Base-by-base conservation (phyloP, 1,140 invertebrate genomes). In the Pinna nobilis region DNA sequence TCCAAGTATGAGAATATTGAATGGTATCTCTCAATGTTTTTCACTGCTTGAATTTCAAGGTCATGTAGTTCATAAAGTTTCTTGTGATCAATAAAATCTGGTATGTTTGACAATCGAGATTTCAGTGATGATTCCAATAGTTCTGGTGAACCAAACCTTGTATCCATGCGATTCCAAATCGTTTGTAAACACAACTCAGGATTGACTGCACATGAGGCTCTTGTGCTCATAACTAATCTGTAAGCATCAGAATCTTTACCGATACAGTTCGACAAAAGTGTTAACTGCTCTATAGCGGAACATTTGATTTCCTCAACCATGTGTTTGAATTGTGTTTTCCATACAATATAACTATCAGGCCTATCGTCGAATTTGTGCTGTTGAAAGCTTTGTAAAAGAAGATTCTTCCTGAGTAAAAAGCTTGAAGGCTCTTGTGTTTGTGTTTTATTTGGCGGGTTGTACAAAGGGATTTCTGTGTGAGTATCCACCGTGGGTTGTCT, bases 371-470 rank as follows among this genome's bases (percentile, higher is more conserved):
- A 69, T 3, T 39, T 1, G 7, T 68, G 35, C 30, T 53, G 51
- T 32, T 68, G 65, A 20, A 68, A 57, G 44, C 50, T 68, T 33
- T 68, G n/a, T n/a, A n/a, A n/a, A n/a, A n/a, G n/a, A n/a, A n/a
- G n/a, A n/a, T n/a, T n/a, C n/a, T n/a, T n/a, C n/a, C n/a, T n/a
- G n/a, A n/a, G n/a, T n/a, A n/a, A n/a, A n/a, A n/a, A n/a, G n/a
- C n/a, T n/a, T n/a, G n/a, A n/a, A n/a, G n/a, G n/a, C n/a, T n/a
- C n/a, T n/a, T n/a, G n/a, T n/a, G n/a, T n/a, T n/a, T n/a, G n/a
- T n/a, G n/a, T n/a, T n/a, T n/a, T n/a, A n/a, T n/a, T n/a, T n/a
- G n/a, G n/a, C n/a, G n/a, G n/a, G n/a, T n/a, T n/a, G n/a, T n/a
- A n/a, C n/a, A n/a, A n/a, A n/a, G n/a, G n/a, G n/a, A n/a, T n/a